Conservation (phyloP, 2,797 vertebrate genomes). For the Falco biarmicus region DNA sequence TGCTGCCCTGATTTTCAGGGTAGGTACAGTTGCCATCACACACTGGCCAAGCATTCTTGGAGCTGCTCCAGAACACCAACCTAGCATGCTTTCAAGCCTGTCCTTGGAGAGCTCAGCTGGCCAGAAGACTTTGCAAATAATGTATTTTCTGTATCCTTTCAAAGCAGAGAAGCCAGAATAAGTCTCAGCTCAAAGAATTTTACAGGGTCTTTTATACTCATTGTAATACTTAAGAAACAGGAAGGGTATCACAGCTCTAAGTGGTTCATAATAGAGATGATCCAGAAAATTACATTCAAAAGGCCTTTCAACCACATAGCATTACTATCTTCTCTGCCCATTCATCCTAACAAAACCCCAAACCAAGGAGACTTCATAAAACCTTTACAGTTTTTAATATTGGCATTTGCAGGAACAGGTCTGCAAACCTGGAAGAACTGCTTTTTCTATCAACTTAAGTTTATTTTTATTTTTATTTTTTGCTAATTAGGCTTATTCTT, state of each 20-base stretch:
- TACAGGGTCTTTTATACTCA: not conserved
- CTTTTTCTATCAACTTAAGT: not conserved
- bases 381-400: not conserved
- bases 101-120: not conserved
- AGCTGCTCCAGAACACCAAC: not conserved
- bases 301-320: not conserved
- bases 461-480: conserved; percentile 41
- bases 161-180: conserved; percentile 1
- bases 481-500: conserved; percentile 3
- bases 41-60: not conserved
- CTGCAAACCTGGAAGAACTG: not conserved
- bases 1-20: not conserved
- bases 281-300: not conserved
- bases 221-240: not conserved
- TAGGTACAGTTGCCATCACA: not conserved
- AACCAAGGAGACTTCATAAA: not conserved
- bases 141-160: not conserved
- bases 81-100: not conserved
- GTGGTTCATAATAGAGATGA: not conserved
- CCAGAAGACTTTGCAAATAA: not conserved
- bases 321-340: not conserved
- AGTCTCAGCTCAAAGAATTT: not conserved
- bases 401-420: not conserved
- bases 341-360: not conserved
- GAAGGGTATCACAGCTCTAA: not conserved